A percentile compares a stretch with the other conserved stretches of the same genome.
Conservation (phyloP, 2,113 vertebrate species). For the Antennarius striatus region DNA sequence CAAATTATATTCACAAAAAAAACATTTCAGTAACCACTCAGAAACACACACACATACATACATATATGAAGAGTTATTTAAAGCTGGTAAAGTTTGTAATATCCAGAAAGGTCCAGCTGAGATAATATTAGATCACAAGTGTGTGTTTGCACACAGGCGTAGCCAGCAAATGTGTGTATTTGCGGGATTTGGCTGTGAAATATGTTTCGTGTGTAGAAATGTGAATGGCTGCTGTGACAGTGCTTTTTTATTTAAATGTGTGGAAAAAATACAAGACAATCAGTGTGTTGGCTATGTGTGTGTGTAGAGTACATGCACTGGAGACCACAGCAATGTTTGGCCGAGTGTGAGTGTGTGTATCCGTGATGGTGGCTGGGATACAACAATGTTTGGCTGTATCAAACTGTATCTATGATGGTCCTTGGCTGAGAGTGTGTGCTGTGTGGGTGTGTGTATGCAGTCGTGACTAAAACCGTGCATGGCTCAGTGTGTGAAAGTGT, state of each 20-base stretch:
- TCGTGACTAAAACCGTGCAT: slow-evolving; percentile 66
- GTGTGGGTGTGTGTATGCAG: slow-evolving; percentile 64
- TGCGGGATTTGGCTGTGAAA: slow-evolving; percentile 68
- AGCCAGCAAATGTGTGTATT: slow-evolving; percentile 67
- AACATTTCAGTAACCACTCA: no score
- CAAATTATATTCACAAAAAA: no score
- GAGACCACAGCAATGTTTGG: slow-evolving; percentile 68
- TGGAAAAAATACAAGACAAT: slow-evolving; percentile 50
- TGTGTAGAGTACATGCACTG: slow-evolving; percentile 48
- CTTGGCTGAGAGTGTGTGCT: slow-evolving; percentile 54
- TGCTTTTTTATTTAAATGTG: slow-evolving; percentile 54
- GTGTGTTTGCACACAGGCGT: slow-evolving; percentile 61
- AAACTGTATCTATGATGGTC: slow-evolving; percentile 63
- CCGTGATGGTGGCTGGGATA: slow-evolving; percentile 71
- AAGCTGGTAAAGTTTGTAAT: slow-evolving; percentile 63
- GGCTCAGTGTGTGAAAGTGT: slow-evolving; percentile 62
- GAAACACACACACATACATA: no score
- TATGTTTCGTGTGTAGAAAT: slow-evolving; percentile 37
- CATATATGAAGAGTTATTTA: slow-evolving; percentile 7
- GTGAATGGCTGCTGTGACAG: slow-evolving; percentile 50
- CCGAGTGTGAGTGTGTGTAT: slow-evolving; percentile 61
- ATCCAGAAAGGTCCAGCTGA: slow-evolving; percentile 75
- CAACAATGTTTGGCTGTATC: slow-evolving; percentile 74
- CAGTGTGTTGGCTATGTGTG: slow-evolving; percentile 67
- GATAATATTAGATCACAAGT: slow-evolving; percentile 75